Evolutionary conservation across 2,888 invertebrate species (phyloP), one percentile per base, ranked within the genome.

Genomic region (Barypeithes pellucidus): DNA sequence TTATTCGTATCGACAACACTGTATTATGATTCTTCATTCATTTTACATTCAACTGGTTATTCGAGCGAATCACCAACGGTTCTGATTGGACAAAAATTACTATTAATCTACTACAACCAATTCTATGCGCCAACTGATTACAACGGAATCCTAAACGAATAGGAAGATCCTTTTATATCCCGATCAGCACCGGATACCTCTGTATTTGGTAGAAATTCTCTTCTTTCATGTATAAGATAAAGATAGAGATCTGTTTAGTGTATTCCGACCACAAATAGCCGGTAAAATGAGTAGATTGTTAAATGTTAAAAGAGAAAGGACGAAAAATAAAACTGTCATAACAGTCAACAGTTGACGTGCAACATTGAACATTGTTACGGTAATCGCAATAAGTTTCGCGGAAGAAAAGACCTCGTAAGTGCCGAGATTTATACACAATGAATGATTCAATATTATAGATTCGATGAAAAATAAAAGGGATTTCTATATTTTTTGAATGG

Each of bases 301-400:
- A 33, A 57, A 29, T 57, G 54, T 57, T 57, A 57, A 43, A 65
- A 67, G 67, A 67, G 57, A 67, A 57, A 57, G 33, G 63, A 59
- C 3, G 16, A 45, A 33, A 65, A 54, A 68, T 47, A 47, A 52
- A 41, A 63, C 39, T 65, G 63, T 65, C 54, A 67, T 62, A 67
- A 72, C 47, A 72, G 72, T 72, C 67, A 65, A 65, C 70, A 70
- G 72, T 72, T 72, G 72, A 72, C 72, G 72, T 72, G 39, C 47
- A 33, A 22, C 33, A 18, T 59, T 36, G 47, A 33, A 22, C 33
- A 18, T 59, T 36, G 47, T 18, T 69, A 36, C 47, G 47, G 62
- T 41, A 22, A n/a, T n/a, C n/a, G n/a, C n/a, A n/a, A 50, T 41
- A 18, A 24, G 45, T 29, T n/a, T 65, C 50, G 45, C 20, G 39